Conservation (phyloP, 2,888 invertebrate genomes). For the Brachypterus glaber region DNA sequence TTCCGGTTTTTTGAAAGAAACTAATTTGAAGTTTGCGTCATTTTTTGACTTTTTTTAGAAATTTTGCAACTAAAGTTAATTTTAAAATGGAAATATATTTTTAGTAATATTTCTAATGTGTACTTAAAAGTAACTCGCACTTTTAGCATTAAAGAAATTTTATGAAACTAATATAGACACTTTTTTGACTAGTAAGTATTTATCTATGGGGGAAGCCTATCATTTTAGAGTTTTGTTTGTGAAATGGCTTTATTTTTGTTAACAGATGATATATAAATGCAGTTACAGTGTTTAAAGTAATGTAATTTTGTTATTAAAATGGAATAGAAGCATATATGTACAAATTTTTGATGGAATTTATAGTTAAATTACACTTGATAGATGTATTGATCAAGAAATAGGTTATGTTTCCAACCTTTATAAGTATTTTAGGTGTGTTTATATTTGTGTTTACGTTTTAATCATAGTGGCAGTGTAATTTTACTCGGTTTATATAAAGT, state of each 20-base stretch:
- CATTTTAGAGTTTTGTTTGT: constrained; percentile 30
- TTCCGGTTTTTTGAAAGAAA: constrained; percentile 28
- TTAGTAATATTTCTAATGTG: not conserved
- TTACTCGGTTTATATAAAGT: not conserved
- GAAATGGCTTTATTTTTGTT: constrained; percentile 36
- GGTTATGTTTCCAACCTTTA: constrained; percentile 62
- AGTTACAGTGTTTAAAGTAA: too few relatives aligned
- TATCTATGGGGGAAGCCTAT: constrained; percentile 29
- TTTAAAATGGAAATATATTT: too few relatives aligned
- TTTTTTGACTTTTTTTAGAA: too few relatives aligned
- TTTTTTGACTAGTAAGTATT: constrained; percentile 17
- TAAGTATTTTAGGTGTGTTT: constrained; percentile 61
- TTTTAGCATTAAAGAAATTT: constrained; percentile 7
- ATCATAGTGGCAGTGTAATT: not conserved
- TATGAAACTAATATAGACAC: too few relatives aligned
- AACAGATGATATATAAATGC: constrained; percentile 26
- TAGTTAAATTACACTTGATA: constrained; percentile 26
- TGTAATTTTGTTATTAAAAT: constrained; percentile 4
- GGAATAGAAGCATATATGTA: not conserved
- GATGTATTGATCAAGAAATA: constrained; percentile 42
- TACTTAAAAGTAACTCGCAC: not conserved
- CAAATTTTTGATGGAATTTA: not conserved
- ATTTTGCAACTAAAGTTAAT: too few relatives aligned
- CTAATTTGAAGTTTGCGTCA: not conserved
- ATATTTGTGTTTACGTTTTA: constrained; percentile 17